A percentile compares a stretch with the other conserved stretches of the same genome.
phyloP scores from a whole-genome alignment of 2,797 vertebrate genomes.

The Ctenochaetus hawaiiensis region DNA sequence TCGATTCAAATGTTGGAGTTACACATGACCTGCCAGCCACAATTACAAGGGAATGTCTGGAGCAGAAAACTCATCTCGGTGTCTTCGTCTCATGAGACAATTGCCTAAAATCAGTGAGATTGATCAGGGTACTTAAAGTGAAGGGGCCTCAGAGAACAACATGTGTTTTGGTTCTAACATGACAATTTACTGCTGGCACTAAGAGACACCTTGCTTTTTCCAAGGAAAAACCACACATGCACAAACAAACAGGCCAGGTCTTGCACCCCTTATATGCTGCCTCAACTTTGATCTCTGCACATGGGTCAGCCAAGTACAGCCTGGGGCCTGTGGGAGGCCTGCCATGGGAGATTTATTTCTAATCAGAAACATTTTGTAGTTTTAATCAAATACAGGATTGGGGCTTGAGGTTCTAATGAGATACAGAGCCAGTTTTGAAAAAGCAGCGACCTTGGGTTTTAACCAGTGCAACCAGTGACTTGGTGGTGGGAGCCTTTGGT shows the following conservation, averaged over 20 bases:
- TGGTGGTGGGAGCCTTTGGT: conserved; percentile 57
- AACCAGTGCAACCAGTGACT: conserved; percentile 52
- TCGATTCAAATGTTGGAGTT: conserved; percentile 33
- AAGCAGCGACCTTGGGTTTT: conserved; percentile 51
- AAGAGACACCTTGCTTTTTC: conserved; percentile 33
- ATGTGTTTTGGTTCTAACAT: conserved; percentile 73
- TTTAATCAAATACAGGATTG: conserved; percentile 76
- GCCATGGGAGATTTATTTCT: conserved; percentile 71
- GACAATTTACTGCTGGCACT: conserved; percentile 46
- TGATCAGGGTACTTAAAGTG: conserved; percentile 27
- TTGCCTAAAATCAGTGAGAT: conserved; percentile 32
- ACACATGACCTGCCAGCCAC: conserved; percentile 40
- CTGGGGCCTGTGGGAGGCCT: conserved; percentile 61
- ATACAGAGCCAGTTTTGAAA: conserved; percentile 71
- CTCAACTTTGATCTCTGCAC: conserved; percentile 73
- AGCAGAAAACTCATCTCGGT: conserved; percentile 51
- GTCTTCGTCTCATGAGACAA: conserved; percentile 54
- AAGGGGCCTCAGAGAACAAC: conserved; percentile 34
- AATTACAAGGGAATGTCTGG: conserved; percentile 53
- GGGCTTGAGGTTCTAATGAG: conserved; percentile 68
- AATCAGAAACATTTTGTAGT: conserved; percentile 79
- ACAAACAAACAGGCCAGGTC: conserved; percentile 37
- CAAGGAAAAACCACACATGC: conserved; percentile 40
- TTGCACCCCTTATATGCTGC: conserved; percentile 39
- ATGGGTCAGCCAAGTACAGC: conserved; percentile 56